Evolutionary conservation across 2,797 vertebrate genomes (phyloP), one percentile per base, ranked within the genome.

Genomic region (Sebastes matsubarae): DNA sequence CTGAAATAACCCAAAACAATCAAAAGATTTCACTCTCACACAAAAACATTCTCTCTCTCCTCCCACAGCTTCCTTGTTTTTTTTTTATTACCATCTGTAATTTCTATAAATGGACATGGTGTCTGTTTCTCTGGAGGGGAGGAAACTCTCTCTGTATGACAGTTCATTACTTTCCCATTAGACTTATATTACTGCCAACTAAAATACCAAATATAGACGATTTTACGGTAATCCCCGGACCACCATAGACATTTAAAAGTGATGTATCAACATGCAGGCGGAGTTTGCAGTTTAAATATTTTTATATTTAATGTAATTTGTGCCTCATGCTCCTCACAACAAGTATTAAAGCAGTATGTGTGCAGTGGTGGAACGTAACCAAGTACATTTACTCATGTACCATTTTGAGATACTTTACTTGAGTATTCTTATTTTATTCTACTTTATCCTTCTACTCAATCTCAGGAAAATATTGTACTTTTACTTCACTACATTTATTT

Each of bases 51-150:
- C 7, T 52, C 16, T 54, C 16, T 13, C 24, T 61, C 70, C 30
- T 32, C 68, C 66, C 38, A 32, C 57, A 34, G 66, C 30, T 30
- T 65, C 79, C 63, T 80, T 32, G 16, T 2, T 38, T 38, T 38
- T 9, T 67, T 38, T 58, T 68, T 77, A 64, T 77, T 42, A 73
- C 74, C 68, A 60, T 64, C 66, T 59, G 60, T 78, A 55, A 82
- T 79, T 75, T 85, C 91, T 94, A 94, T 92, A 94, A 93, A 94
- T 90, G 92, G 90, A 75, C 69, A 88, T 81, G 84, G 63, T 76
- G 79, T 94, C 88, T 88, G 80, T 81, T 81, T 29, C 36, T 77
- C 67, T 77, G 22, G 8, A 68, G 20, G 14, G 13, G 50, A 77
- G 61, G 30, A 46, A 38, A 22, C 67, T 12, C 25, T 64, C 34